Evolutionary conservation across 2,113 vertebrate genomes (phyloP).

Genomic region (Tragelaphus scriptus): DNA sequence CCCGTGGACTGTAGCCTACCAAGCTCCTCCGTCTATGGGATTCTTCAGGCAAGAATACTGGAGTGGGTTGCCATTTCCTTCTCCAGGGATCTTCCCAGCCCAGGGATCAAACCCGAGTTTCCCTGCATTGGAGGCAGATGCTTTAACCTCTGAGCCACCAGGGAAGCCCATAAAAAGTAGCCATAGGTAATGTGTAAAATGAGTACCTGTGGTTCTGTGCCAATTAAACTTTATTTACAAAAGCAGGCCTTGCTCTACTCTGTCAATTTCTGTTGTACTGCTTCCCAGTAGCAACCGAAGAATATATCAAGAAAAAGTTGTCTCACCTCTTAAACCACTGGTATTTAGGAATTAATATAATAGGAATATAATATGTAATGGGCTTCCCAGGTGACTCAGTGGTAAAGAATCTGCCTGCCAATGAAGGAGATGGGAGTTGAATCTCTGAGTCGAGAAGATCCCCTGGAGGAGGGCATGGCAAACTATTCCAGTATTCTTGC

Average conservation of each 20-base stretch:
- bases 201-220: background rate
- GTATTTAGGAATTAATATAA: background rate
- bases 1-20: too few species aligned
- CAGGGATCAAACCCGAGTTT: too few species aligned
- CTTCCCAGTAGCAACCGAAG: background rate
- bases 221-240: slow-evolving; percentile 7
- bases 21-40: too few species aligned
- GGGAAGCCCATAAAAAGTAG: background rate
- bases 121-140: too few species aligned
- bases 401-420: background rate
- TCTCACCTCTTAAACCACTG: background rate
- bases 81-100: too few species aligned
- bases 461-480: background rate
- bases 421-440: background rate
- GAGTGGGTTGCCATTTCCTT: too few species aligned
- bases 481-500: background rate
- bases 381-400: background rate
- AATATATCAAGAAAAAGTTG: background rate
- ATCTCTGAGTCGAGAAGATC: background rate
- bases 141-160: too few species aligned
- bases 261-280: background rate
- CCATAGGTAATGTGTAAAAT: background rate
- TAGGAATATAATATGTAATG: background rate
- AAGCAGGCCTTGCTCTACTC: background rate
- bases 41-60: too few species aligned